Evolutionary conservation across 2,113 vertebrate genomes (phyloP).

Genomic region (Eonycteris spelaea): DNA sequence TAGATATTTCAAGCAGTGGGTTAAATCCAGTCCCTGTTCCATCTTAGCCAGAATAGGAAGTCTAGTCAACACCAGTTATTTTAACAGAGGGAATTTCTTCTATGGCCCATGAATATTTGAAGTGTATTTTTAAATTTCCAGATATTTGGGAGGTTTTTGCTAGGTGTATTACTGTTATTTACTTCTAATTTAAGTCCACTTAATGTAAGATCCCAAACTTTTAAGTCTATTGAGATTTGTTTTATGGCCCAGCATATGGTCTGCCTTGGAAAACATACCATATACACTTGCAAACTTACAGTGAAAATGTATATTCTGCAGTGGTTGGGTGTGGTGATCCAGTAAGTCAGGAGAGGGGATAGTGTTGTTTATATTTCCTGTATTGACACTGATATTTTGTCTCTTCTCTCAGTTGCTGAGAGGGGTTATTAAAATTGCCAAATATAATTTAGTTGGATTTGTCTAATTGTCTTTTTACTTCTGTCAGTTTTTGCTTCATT

Average conservation of each 20-base stretch:
- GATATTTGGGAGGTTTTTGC: neutral
- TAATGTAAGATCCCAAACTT: neutral
- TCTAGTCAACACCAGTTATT: neutral
- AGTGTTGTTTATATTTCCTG: neutral
- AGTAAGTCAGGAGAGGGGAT: neutral
- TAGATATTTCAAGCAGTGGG: neutral
- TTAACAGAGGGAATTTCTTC: neutral
- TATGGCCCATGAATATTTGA: neutral
- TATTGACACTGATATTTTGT: neutral
- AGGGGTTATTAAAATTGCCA: neutral
- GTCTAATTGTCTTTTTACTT: neutral
- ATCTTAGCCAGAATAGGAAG: neutral
- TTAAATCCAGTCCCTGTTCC: neutral
- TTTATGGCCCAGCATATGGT: neutral
- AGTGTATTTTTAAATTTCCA: neutral
- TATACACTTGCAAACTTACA: neutral
- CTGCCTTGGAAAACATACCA: neutral
- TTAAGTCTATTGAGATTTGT: neutral
- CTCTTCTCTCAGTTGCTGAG: neutral
- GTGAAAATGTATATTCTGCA: neutral
- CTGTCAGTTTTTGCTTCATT: neutral
- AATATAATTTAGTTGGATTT: neutral
- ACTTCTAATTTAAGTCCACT: neutral
- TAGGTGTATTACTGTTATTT: neutral
- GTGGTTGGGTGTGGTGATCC: neutral